A percentile compares a stretch with the other conserved stretches of the same genome.
Evolutionary conservation across 2,888 invertebrate genomes (phyloP).

Genomic region (Rhopalosiphum nymphaeae): DNA sequence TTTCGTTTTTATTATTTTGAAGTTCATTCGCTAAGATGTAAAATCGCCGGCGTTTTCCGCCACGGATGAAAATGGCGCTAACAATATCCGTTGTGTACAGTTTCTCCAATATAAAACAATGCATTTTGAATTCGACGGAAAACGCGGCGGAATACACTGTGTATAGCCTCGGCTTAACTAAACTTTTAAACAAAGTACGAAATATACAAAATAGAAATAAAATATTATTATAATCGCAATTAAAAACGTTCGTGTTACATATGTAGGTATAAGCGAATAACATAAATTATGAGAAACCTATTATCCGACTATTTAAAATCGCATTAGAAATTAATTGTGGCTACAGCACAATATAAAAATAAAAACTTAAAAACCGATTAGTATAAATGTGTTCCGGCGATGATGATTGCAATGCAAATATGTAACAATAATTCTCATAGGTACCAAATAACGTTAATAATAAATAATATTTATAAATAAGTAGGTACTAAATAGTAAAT

Average conservation of each 20-base stretch:
- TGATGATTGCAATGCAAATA: too few species aligned
- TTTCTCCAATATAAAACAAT: too few species aligned
- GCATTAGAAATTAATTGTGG: not conserved
- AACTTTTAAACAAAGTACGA: not conserved
- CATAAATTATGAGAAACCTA: not conserved
- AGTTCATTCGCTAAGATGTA: too few species aligned
- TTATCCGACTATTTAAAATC: conserved; percentile 1
- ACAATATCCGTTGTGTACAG: too few species aligned
- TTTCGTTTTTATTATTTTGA: too few species aligned
- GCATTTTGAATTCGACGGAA: too few species aligned
- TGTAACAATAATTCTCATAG: not conserved
- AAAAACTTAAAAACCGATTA: not conserved
- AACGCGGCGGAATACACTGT: too few species aligned
- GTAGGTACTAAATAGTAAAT: not conserved
- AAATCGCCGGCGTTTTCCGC: too few species aligned
- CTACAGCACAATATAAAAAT: not conserved
- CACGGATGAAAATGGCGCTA: too few species aligned
- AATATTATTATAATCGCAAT: not conserved
- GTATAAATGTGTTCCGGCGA: not conserved
- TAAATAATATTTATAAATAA: not conserved
- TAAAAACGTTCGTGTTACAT: not conserved
- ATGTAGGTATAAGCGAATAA: not conserved
- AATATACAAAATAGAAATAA: not conserved
- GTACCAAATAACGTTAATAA: not conserved
- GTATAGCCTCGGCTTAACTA: too few species aligned